These are phyloP conservation scores for Vultur gryphus DNA, from an alignment of 2,797 vertebrate genomes.

Conservation along the genomic window DNA sequence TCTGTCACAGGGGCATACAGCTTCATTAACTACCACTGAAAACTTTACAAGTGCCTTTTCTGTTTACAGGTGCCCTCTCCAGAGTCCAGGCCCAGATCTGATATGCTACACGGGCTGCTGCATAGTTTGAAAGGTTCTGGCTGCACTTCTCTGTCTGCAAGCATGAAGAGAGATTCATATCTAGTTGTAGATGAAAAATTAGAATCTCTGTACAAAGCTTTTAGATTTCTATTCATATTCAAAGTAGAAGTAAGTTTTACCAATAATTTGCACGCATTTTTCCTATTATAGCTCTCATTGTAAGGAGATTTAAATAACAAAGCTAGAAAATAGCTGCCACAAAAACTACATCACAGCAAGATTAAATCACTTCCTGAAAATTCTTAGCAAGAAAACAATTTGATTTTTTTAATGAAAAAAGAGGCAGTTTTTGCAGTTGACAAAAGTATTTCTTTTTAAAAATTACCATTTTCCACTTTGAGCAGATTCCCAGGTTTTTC, in stretches of 20 bases:
- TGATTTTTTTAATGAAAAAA: not conserved
- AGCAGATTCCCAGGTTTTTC: not conserved
- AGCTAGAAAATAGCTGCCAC: not conserved
- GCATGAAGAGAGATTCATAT: not conserved
- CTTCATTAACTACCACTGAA: not conserved
- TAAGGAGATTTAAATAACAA: not conserved
- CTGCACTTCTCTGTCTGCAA: not conserved
- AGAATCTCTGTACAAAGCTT: not conserved
- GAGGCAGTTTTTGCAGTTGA: not conserved
- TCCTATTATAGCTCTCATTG: not conserved
- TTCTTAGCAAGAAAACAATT: not conserved
- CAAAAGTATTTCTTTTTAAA: not conserved
- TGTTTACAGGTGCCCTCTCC: not conserved
- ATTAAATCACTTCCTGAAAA: not conserved
- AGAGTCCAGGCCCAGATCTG: not conserved
- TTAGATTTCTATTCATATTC: not conserved
- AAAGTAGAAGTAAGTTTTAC: not conserved
- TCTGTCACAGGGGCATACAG: not conserved
- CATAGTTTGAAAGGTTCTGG: not conserved
- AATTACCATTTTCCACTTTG: not conserved
- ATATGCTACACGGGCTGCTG: fast-evolving
- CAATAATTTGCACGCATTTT: not conserved
- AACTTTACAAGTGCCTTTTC: not conserved
- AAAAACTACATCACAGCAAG: not conserved
- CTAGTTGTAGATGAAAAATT: not conserved